Percentiles rank a stretch among this genome's conserved stretches.
These are phyloP conservation scores for Menura novaehollandiae DNA, from an alignment of 2,113 vertebrate species.

Conservation along the genomic window DNA sequence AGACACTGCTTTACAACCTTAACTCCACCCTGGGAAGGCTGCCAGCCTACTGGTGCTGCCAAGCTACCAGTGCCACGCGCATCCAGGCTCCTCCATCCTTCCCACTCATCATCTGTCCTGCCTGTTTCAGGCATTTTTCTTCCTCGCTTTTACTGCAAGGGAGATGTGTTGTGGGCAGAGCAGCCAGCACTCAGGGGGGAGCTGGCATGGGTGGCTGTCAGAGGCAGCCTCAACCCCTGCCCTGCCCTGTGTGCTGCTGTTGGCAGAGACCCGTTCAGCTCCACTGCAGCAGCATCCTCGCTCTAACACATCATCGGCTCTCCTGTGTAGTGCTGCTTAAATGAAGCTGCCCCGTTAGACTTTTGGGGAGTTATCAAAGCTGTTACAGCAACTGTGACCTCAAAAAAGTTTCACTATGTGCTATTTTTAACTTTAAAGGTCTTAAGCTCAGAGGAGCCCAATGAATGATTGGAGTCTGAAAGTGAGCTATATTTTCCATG, in stretches of 20 bases:
- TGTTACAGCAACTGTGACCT: neutral
- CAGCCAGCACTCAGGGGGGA: accelerated
- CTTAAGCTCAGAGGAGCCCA: neutral
- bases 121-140: neutral
- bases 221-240: neutral
- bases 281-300: neutral
- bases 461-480: neutral
- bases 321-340: neutral
- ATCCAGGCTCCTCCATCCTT: neutral
- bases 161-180: neutral
- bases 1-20: neutral
- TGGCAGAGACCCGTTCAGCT: neutral
- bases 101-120: neutral
- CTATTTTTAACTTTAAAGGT: slow-evolving; percentile 18
- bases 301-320: accelerated
- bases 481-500: slow-evolving; percentile 20
- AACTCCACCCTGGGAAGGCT: neutral
- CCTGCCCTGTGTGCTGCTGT: neutral
- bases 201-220: accelerated
- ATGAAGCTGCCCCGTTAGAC: accelerated
- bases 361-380: neutral
- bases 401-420: neutral
- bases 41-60: neutral
- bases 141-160: neutral
- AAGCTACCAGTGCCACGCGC: accelerated